Evolutionary conservation across 2,888 invertebrate genomes (phyloP), one percentile per base, ranked within the genome.

Genomic region (Norana najaformis): DNA sequence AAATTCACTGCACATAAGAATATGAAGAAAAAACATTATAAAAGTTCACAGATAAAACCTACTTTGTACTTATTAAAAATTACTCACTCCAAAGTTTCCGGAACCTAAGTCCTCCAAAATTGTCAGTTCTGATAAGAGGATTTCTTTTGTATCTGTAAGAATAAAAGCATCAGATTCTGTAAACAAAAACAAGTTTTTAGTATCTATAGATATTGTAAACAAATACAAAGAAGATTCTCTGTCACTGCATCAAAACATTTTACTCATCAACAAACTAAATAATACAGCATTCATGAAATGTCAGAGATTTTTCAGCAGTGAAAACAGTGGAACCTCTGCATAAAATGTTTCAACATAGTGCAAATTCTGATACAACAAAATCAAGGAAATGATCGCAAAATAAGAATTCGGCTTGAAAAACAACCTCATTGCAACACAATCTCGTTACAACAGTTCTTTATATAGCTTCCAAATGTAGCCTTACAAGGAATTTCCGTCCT

Each of bases 91-190:
- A 69, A n/a, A 69, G 69, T 69, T 69, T 69, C 69, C 69, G 13
- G 69, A 30, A 30, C 69, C 69, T 69, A 69, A 69, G n/a, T 69
- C 69, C n/a, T 69, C 69, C n/a, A 69, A n/a, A 69, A 69, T 69
- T 69, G 69, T 69, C 69, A 69, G 69, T 69, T 69, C 69, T 69
- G 69, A 69, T 69, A 69, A 69, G 69, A 69, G 69, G n/a, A 69
- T 69, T n/a, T 69, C 69, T 69, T 69, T 69, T 8, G 69, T n/a
- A n/a, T 69, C 69, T 69, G n/a, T 69, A n/a, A n/a, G 30, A 69
- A 69, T n/a, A 69, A 69, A 69, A 69, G n/a, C 69, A 69, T 69
- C 30, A 13, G 69, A 69, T 30, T 30, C 8, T n/a, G 69, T 23
- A 69, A n/a, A n/a, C 14, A 41, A 41, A 41, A 41, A 41, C 13